phyloP scores from a whole-genome alignment of 2,888 invertebrate species.

The Mythimna pallens region DNA sequence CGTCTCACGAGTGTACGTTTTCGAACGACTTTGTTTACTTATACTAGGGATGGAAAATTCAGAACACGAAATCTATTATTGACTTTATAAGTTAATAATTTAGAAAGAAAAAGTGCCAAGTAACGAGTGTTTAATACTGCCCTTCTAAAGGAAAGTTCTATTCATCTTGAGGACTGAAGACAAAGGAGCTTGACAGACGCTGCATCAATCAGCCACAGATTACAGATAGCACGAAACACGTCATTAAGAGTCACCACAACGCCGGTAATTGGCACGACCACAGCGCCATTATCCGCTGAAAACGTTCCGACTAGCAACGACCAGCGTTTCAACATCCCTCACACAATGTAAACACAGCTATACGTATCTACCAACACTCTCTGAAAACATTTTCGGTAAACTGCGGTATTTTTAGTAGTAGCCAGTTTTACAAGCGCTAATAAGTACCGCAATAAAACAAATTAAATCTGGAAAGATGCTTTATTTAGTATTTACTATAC shows the following conservation, averaged over 20 bases:
- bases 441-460: neutral
- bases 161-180: conserved; percentile 12
- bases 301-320: conserved; percentile 30
- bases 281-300: conserved; percentile 43
- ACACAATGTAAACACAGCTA: conserved; percentile 7
- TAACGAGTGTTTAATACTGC: neutral
- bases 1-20: neutral
- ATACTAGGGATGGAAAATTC: neutral
- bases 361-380: neutral
- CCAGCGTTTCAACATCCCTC: conserved; percentile 9
- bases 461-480: neutral
- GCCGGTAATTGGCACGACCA: conserved; percentile 55
- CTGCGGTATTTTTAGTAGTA: neutral
- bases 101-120: neutral
- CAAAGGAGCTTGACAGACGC: conserved; percentile 22
- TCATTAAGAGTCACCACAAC: conserved; percentile 50
- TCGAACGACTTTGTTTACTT: neutral
- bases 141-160: neutral
- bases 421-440: neutral
- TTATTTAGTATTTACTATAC: neutral
- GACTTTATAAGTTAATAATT: neutral
- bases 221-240: conserved; percentile 51
- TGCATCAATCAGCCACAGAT: conserved; percentile 47
- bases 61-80: neutral
- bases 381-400: conserved; percentile 5